Conservation (phyloP, 2,113 vertebrate genomes). For the Saguinus midas region DNA sequence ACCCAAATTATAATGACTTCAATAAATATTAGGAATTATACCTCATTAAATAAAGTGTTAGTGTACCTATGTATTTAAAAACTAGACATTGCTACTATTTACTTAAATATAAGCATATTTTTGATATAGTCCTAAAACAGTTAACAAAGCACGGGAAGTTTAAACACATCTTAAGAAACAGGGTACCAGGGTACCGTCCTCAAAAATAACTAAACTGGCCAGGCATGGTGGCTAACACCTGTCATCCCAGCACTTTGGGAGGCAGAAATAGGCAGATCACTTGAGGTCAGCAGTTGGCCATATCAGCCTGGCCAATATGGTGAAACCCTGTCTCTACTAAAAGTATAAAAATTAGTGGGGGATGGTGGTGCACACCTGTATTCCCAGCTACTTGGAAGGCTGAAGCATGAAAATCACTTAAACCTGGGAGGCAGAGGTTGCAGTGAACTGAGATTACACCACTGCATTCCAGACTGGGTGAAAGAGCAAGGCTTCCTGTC, state of each 20-base stretch:
- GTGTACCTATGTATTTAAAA: background rate
- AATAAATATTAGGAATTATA: conserved; percentile 28
- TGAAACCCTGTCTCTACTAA: no score
- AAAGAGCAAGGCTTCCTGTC: no score
- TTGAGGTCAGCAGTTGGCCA: no score
- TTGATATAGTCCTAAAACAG: background rate
- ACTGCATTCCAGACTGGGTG: no score
- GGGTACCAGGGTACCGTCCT: background rate
- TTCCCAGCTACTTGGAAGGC: no score
- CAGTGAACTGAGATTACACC: no score
- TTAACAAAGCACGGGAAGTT: background rate
- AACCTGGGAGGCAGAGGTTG: no score
- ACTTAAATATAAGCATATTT: background rate
- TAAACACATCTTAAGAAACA: background rate
- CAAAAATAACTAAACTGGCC: background rate
- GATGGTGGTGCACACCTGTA: no score
- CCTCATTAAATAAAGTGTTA: background rate
- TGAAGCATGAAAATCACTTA: no score
- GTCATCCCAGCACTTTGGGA: background rate
- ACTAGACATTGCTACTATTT: background rate
- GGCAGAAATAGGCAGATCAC: no score
- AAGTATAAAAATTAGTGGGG: no score
- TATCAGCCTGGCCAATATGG: no score
- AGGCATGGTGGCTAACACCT: background rate
- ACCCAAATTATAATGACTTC: background rate